Percentiles rank a stretch among this genome's conserved stretches.
Evolutionary conservation across 2,797 vertebrate species (phyloP).

Genomic region (Acrocephalus scirpaceus): DNA sequence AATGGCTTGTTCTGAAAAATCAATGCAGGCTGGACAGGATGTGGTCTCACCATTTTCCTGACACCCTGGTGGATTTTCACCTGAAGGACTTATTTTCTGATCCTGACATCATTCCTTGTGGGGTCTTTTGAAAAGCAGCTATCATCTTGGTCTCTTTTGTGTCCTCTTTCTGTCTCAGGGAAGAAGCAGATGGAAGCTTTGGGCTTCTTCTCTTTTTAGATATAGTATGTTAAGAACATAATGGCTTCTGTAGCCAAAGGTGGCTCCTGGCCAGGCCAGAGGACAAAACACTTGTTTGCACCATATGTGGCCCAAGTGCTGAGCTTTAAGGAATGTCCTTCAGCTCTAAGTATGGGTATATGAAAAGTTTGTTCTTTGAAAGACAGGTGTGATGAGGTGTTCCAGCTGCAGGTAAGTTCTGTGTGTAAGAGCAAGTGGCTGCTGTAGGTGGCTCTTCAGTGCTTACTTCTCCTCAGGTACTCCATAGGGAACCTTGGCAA

Average conservation of each 20-base stretch:
- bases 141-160: background rate
- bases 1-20: background rate
- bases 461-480: background rate
- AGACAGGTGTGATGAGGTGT: background rate
- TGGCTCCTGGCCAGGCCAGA: background rate
- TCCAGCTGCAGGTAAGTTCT: background rate
- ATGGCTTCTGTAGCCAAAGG: background rate
- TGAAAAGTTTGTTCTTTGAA: background rate
- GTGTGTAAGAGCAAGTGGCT: background rate
- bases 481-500: background rate
- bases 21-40: background rate
- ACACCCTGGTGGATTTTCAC: background rate
- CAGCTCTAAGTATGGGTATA: background rate
- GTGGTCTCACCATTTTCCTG: background rate
- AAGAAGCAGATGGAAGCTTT: slow-evolving; percentile 20
- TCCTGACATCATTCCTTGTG: background rate
- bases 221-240: background rate
- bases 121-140: background rate
- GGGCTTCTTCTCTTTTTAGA: background rate
- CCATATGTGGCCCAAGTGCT: background rate
- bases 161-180: background rate
- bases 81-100: background rate
- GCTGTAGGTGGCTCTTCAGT: background rate
- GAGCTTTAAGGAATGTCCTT: background rate
- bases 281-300: background rate